A percentile compares a stretch with the other conserved stretches of the same genome.
Evolutionary conservation across 2,113 vertebrate species (phyloP).

Genomic region (Vicugna pacos): DNA sequence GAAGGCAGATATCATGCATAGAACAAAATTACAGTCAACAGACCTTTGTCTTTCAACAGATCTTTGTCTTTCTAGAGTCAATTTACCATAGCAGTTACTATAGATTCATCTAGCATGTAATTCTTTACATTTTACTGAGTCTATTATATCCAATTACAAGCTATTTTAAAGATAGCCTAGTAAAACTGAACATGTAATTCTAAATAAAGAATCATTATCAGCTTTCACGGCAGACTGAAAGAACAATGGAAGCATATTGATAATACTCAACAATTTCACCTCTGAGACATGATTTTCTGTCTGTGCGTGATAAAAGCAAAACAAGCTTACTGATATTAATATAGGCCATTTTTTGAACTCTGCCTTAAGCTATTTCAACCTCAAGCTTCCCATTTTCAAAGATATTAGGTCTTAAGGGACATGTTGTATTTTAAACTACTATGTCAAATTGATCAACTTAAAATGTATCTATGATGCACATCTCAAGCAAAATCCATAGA

Average conservation of each 20-base stretch:
- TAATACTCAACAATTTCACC: conserved; percentile 67
- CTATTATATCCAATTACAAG: conserved; percentile 41
- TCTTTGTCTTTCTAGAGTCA: conserved; percentile 47
- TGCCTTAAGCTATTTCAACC: conserved; percentile 75
- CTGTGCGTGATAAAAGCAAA: conserved; percentile 73
- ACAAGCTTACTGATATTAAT: conserved; percentile 74
- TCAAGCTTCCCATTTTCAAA: conserved; percentile 74
- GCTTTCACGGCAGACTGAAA: conserved; percentile 55
- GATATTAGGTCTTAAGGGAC: conserved; percentile 72
- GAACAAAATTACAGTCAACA: conserved; percentile 42
- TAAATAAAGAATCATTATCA: conserved; percentile 65
- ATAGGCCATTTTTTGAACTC: conserved; percentile 71
- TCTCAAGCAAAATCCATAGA: conserved; percentile 59
- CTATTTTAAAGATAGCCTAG: conserved; percentile 51
- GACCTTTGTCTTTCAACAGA: background rate
- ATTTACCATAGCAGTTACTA: background rate
- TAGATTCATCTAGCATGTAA: background rate
- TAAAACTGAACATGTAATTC: background rate
- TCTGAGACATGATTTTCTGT: conserved; percentile 76
- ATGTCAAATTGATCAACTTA: conserved; percentile 75
- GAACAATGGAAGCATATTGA: conserved; percentile 39
- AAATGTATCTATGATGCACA: conserved; percentile 61
- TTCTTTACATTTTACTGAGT: conserved; percentile 35
- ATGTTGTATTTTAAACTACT: conserved; percentile 79
- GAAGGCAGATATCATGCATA: background rate